Conservation (phyloP, 2,113 vertebrate species). For the Blennius ocellaris region DNA sequence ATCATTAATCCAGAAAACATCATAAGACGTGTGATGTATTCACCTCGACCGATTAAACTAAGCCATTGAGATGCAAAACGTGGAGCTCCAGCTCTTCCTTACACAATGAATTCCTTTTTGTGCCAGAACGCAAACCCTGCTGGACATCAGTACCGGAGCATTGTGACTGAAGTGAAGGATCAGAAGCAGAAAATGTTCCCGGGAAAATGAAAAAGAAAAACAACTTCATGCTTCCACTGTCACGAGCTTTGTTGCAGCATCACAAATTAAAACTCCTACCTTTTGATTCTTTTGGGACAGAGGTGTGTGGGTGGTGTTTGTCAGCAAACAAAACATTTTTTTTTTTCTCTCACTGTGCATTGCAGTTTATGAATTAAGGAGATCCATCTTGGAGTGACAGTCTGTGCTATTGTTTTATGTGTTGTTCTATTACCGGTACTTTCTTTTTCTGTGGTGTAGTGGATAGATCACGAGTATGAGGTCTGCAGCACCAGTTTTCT, state of each 20-base stretch:
- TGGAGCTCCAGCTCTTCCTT: not conserved
- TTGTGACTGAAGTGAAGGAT: not conserved
- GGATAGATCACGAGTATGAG: not conserved
- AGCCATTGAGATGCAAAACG: not conserved
- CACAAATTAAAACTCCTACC: slow-evolving; percentile 31
- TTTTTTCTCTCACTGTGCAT: not conserved
- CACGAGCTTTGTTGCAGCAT: slow-evolving; percentile 21
- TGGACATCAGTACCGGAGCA: not conserved
- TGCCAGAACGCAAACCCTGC: slow-evolving; percentile 3
- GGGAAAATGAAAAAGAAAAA: not conserved
- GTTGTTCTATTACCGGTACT: slow-evolving; percentile 17
- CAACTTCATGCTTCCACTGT: not conserved
- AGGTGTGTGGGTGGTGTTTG: slow-evolving; percentile 34
- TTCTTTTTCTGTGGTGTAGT: slow-evolving; percentile 17
- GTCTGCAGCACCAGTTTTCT: too few relatives aligned
- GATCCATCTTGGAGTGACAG: slow-evolving; percentile 2
- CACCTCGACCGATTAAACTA: not conserved
- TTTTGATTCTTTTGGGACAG: slow-evolving; percentile 32
- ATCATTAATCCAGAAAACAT: slow-evolving; percentile 10
- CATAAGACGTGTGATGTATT: not conserved
- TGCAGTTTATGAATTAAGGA: slow-evolving; percentile 11
- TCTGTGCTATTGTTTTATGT: slow-evolving; percentile 2
- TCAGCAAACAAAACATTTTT: slow-evolving; percentile 25
- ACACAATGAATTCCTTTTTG: not conserved
- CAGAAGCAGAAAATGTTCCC: not conserved